These are phyloP conservation scores for Lutraria rhynchaena DNA, from an alignment of 1,140 invertebrate genomes.

Conservation along the genomic window DNA sequence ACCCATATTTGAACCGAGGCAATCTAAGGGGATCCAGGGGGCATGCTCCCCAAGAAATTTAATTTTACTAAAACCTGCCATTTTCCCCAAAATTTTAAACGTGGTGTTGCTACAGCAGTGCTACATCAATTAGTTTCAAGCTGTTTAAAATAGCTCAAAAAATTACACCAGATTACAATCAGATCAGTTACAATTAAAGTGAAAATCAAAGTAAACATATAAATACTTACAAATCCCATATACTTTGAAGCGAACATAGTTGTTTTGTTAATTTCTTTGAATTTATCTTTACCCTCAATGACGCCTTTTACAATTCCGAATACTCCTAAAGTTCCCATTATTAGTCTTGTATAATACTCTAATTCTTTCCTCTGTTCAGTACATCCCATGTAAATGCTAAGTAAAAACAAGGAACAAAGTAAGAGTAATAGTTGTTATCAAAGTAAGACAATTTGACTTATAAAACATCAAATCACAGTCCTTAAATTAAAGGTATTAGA, in stretches of 20 bases:
- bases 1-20: no score
- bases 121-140: neutral
- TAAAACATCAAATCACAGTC: neutral
- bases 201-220: neutral
- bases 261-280: neutral
- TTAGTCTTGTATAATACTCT: neutral
- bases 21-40: no score
- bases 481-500: no score
- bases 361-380: neutral
- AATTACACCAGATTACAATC: neutral
- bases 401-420: neutral
- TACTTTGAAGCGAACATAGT: slow-evolving; percentile 11
- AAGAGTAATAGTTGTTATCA: neutral
- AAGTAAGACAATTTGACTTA: neutral
- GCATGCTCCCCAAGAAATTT: neutral
- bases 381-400: neutral
- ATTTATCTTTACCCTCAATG: slow-evolving; percentile 3
- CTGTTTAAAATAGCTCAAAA: neutral
- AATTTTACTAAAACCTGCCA: neutral
- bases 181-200: neutral
- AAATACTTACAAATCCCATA: neutral
- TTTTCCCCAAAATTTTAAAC: neutral
- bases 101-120: neutral
- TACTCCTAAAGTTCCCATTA: neutral
- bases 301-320: neutral